Evolutionary conservation across 2,797 vertebrate species (phyloP).

Genomic region (Microhierax caerulescens): DNA sequence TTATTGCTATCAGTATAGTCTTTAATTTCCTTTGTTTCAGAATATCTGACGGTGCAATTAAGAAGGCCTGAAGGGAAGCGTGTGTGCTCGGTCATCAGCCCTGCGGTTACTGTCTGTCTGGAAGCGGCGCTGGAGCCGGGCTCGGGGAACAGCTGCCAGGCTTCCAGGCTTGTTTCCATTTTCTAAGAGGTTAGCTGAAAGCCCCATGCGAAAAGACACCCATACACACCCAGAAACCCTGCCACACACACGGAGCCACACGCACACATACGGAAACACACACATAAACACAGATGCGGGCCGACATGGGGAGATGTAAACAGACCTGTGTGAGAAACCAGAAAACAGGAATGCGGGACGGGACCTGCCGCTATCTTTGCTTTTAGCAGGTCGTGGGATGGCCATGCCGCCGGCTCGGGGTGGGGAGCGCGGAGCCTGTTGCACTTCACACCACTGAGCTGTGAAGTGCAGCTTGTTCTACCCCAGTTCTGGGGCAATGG

Average conservation of each 20-base stretch:
- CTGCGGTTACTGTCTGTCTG: constrained; percentile 52
- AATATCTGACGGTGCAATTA: not conserved
- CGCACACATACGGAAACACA: not conserved
- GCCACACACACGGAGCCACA: constrained; percentile 14
- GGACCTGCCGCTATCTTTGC: not conserved
- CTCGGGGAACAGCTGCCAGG: constrained; percentile 11
- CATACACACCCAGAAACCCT: not conserved
- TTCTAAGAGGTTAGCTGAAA: not conserved
- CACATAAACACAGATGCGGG: constrained; percentile 48
- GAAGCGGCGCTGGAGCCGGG: not conserved
- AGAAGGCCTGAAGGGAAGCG: not conserved
- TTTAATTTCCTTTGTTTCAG: constrained; percentile 47
- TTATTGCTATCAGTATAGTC: constrained; percentile 1
- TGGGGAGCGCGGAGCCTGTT: rapidly evolving
- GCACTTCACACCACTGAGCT: not conserved
- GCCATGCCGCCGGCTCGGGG: rapidly evolving
- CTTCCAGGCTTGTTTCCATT: not conserved
- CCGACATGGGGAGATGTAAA: not conserved
- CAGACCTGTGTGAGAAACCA: not conserved
- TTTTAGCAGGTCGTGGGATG: rapidly evolving
- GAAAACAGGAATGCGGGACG: not conserved
- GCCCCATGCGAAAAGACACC: not conserved
- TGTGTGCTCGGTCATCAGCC: constrained; percentile 42
- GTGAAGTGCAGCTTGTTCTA: not conserved
- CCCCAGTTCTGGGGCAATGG: rapidly evolving